Evolutionary conservation across 1,140 invertebrate species (phyloP).

Genomic region (Liolophura sinensis): DNA sequence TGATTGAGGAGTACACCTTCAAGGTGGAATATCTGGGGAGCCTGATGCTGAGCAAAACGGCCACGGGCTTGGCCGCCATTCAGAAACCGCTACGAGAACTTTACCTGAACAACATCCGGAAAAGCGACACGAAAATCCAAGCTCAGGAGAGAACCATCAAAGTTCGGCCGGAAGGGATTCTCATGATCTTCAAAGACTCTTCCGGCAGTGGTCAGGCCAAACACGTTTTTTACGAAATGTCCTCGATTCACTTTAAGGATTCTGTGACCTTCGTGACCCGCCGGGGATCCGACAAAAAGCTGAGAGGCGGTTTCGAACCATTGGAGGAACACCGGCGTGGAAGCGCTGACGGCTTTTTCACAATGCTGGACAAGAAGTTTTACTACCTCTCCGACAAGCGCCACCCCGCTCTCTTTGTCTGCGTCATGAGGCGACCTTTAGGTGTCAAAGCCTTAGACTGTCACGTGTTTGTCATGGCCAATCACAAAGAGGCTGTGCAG

Average conservation of each 20-base stretch:
- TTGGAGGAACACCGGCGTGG: constrained; percentile 26
- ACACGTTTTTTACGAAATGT: constrained; percentile 34
- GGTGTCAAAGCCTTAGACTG: constrained; percentile 41
- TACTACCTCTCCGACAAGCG: constrained; percentile 24
- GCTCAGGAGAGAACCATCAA: constrained; percentile 19
- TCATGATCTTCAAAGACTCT: constrained; percentile 13
- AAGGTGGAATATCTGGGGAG: constrained; percentile 32
- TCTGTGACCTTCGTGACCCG: constrained; percentile 29
- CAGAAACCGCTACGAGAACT: constrained; percentile 36
- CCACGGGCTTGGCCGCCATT: constrained; percentile 32
- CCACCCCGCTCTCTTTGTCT: constrained; percentile 37
- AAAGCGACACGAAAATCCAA: constrained; percentile 14
- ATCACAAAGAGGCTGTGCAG: constrained; percentile 27
- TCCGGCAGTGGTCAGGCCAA: constrained; percentile 11
- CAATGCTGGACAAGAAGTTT: constrained; percentile 35
- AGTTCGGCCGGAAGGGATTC: constrained; percentile 19
- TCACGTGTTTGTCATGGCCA: constrained; percentile 35
- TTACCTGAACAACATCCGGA: constrained; percentile 33
- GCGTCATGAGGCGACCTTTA: constrained; percentile 35
- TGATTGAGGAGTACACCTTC: constrained; percentile 32
- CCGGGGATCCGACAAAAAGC: constrained; percentile 33
- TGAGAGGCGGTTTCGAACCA: constrained; percentile 32
- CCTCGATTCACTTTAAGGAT: constrained; percentile 31
- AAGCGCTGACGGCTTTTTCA: constrained; percentile 31
- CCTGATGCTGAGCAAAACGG: constrained; percentile 31